Base-by-base conservation (phyloP, 1,140 invertebrate genomes). In the Caenorhabditis remanei region DNA sequence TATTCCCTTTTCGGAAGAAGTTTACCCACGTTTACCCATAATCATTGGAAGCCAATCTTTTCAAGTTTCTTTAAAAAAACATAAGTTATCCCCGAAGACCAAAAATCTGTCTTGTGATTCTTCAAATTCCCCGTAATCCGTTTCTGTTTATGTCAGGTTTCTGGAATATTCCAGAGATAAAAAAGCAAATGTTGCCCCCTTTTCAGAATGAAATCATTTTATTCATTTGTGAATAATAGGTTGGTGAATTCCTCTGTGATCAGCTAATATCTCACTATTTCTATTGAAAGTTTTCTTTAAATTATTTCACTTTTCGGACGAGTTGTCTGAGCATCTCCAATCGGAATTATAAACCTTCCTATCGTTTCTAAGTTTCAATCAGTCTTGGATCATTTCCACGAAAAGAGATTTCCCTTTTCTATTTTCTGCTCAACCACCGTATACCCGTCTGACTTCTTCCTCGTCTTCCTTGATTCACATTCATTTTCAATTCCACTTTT, bases 101-200 rank as follows among this genome's bases (percentile, higher is more conserved):
- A 40, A 67, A 67, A 67, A 67, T 43, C 65, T 43, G 14, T 67
- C 65, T 67, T 43, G 65, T 67, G 65, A 67, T 67, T 67, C 16
- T 40, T 16, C 21, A 8, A 0, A 5, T 67, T 67, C 40, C 14
- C 16, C 65, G 65, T 67, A 67, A 67, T 67, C 65, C 41, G 65
- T 67, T 67, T 67, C 65, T 67, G 65, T 67, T 67, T 67, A 43
- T 43, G 65, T n/a, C 65, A 32, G 61, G 3, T 63, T 63, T 67
- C 65, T 43, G 40, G 19, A 41, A 24, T 11, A 67, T 43, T 8
- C 43, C 65, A 67, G 32, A 63, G 61, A 63, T 43, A 13, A 67
- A 67, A 16, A 43, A 32, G 32, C 14, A 32, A 32, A 32, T 32
- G 32, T 32, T 32, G 32, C 32, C 32, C 32, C 32, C 32, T 32